Evolutionary conservation across 2,888 invertebrate genomes (phyloP).

Genomic region (Lutraria lutraria): DNA sequence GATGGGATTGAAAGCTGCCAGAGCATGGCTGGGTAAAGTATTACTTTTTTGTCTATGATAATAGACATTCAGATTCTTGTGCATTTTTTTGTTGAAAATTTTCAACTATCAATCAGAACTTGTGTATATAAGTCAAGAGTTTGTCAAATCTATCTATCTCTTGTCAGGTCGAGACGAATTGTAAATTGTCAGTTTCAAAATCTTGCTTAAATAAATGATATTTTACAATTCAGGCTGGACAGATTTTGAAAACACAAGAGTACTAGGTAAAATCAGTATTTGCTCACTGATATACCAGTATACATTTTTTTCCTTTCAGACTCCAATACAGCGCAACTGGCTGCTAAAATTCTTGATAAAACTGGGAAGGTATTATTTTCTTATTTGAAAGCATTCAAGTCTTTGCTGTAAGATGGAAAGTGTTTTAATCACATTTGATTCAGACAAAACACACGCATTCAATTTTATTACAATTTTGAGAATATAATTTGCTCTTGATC

Average conservation of each 20-base stretch:
- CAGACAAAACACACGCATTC: constrained; percentile 17
- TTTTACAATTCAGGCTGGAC: too few species aligned
- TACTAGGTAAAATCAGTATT: too few species aligned
- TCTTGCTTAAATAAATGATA: too few species aligned
- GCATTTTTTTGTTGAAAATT: neutral
- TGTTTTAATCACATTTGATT: constrained; percentile 4
- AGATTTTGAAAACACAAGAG: too few species aligned
- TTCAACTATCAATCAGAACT: too few species aligned
- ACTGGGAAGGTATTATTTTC: constrained; percentile 74
- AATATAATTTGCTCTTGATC: too few species aligned
- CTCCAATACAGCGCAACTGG: constrained; percentile 69
- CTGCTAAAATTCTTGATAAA: constrained; percentile 70
- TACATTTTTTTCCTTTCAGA: constrained; percentile 60
- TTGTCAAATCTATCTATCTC: too few species aligned
- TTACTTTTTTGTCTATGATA: too few species aligned
- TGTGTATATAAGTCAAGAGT: too few species aligned
- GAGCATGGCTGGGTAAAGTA: constrained; percentile 85
- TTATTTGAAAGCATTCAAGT: neutral
- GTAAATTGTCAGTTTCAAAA: too few species aligned
- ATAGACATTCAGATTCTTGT: neutral
- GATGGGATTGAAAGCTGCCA: constrained; percentile 84
- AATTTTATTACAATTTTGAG: neutral
- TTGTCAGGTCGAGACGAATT: too few species aligned
- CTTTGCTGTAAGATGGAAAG: neutral
- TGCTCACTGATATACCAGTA: neutral